These are phyloP conservation scores for Nasonia longicornis DNA, from an alignment of 1,140 invertebrate genomes.

Conservation along the genomic window DNA sequence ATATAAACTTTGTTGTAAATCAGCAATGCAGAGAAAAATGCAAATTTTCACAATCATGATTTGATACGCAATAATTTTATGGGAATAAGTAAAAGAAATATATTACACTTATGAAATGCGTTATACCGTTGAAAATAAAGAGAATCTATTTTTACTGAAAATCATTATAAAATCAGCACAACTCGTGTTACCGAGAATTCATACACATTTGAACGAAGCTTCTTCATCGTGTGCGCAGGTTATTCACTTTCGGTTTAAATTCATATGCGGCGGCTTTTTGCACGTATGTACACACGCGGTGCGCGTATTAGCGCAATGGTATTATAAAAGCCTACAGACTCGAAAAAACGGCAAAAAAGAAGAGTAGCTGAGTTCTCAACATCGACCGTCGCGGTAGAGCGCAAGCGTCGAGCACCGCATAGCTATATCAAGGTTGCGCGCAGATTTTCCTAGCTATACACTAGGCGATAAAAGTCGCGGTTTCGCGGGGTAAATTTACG, in stretches of 20 bases:
- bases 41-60: no score
- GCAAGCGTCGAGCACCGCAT: not conserved
- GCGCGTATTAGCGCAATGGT: not conserved
- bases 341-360: not conserved
- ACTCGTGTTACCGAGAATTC: not conserved
- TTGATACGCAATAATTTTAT: no score
- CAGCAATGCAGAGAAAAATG: no score
- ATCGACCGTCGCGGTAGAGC: not conserved
- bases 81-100: no score
- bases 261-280: not conserved
- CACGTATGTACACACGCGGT: not conserved
- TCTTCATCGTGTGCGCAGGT: no score
- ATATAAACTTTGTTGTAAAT: no score
- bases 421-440: not conserved
- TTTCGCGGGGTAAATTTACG: slow-evolving; percentile 32
- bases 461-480: slow-evolving; percentile 23
- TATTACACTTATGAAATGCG: no score
- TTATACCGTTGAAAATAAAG: no score
- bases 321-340: no score
- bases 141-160: no score
- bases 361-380: not conserved
- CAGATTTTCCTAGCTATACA: not conserved
- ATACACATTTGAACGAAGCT: not conserved
- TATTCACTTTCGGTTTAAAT: not conserved
- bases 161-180: slow-evolving; percentile 16